Conservation (phyloP, 2,888 invertebrate genomes). For the Acronicta alni region DNA sequence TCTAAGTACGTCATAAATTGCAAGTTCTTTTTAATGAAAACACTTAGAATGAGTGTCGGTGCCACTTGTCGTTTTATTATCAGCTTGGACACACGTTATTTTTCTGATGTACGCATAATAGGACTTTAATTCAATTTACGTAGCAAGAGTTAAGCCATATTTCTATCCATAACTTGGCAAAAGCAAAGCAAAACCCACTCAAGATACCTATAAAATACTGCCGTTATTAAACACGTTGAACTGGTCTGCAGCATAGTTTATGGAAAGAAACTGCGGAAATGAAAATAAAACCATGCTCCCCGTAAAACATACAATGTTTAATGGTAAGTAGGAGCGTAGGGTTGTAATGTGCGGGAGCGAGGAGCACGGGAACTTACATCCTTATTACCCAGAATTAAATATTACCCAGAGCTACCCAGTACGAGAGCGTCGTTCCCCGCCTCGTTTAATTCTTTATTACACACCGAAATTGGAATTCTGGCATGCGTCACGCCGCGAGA, state of each 20-base stretch:
- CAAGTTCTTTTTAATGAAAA: slow-evolving; percentile 67
- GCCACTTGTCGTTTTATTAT: slow-evolving; percentile 55
- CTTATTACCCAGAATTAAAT: slow-evolving; percentile 24
- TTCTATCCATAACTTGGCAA: slow-evolving; percentile 14
- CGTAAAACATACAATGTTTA: slow-evolving; percentile 18
- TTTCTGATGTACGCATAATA: too few species aligned
- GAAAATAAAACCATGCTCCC: slow-evolving; percentile 13
- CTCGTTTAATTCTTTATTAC: slow-evolving; percentile 58
- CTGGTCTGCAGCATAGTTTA: slow-evolving; percentile 4
- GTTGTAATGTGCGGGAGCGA: slow-evolving; percentile 20
- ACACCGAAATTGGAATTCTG: slow-evolving; percentile 55
- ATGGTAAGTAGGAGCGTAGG: slow-evolving; percentile 11
- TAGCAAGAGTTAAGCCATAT: too few species aligned
- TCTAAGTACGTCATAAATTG: slow-evolving; percentile 67
- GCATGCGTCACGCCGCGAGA: slow-evolving; percentile 47
- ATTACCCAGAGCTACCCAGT: slow-evolving; percentile 10
- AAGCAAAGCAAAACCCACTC: neutral
- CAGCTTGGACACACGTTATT: slow-evolving; percentile 44
- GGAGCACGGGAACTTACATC: slow-evolving; percentile 13
- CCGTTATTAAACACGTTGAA: neutral
- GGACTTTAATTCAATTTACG: too few species aligned
- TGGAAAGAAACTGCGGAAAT: slow-evolving; percentile 1
- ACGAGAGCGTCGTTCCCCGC: slow-evolving; percentile 27
- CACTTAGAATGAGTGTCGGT: slow-evolving; percentile 54
- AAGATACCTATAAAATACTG: neutral